Evolutionary conservation across 2,797 vertebrate species (phyloP).

Genomic region (Ambastaia sidthimunki): DNA sequence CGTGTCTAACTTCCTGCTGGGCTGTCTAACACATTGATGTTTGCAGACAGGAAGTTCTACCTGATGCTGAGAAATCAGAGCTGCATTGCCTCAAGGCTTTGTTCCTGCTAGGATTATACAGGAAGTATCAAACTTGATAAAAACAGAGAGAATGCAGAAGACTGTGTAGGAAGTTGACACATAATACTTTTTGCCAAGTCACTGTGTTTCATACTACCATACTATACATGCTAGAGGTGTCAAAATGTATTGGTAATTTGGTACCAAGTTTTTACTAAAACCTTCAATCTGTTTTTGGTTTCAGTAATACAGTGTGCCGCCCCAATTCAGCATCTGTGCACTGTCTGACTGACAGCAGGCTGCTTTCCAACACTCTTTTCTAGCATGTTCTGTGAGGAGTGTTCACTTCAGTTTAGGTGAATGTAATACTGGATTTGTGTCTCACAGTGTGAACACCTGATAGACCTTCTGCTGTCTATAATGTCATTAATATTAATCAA

Average conservation of each 20-base stretch:
- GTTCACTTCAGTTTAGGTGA: no score
- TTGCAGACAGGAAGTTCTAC: constrained; percentile 23
- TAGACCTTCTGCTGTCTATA: no score
- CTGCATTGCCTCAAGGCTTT: constrained; percentile 9
- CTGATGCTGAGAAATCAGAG: constrained; percentile 13
- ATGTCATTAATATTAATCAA: no score
- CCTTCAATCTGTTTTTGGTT: neutral
- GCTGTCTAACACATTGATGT: constrained; percentile 34
- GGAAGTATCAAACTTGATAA: constrained; percentile 9
- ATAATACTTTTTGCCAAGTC: neutral
- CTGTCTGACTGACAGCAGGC: no score
- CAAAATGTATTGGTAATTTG: neutral
- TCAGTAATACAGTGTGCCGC: neutral
- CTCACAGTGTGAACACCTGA: no score
- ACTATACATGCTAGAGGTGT: neutral
- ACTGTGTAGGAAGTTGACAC: constrained; percentile 1
- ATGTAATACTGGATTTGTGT: no score
- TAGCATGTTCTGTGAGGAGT: no score
- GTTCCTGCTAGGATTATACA: constrained; percentile 13
- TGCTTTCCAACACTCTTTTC: no score
- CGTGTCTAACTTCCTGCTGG: constrained; percentile 6
- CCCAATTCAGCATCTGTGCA: no score
- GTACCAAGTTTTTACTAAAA: neutral
- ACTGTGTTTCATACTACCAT: neutral
- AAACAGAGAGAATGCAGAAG: neutral